Evolutionary conservation across 2,797 vertebrate species (phyloP).

Genomic region (Thalassophryne amazonica): DNA sequence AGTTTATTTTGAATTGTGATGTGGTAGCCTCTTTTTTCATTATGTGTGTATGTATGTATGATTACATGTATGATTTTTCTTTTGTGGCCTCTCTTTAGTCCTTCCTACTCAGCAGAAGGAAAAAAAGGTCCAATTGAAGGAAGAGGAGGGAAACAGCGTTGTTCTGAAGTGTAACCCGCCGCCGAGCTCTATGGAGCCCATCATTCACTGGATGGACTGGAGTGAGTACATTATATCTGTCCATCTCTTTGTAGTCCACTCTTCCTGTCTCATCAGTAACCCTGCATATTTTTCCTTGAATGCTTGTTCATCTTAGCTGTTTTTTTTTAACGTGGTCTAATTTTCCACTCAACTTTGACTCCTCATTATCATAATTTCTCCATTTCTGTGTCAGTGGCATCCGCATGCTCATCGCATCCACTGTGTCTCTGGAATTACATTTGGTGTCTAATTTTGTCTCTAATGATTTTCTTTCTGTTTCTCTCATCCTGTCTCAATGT

Average conservation of each 20-base stretch:
- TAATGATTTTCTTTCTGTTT: neutral
- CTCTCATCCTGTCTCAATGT: neutral
- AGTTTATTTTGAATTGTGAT: slow-evolving; percentile 3
- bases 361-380: neutral
- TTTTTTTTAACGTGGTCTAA: neutral
- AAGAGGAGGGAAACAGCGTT: slow-evolving; percentile 67
- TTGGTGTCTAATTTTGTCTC: neutral
- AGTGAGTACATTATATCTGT: slow-evolving; percentile 66
- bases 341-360: neutral
- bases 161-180: slow-evolving; percentile 77
- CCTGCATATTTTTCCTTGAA: neutral
- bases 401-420: neutral
- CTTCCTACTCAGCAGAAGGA: slow-evolving; percentile 75
- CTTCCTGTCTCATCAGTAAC: slow-evolving; percentile 19
- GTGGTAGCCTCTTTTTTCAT: slow-evolving; percentile 4
- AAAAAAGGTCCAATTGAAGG: slow-evolving; percentile 51
- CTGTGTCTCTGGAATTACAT: slow-evolving; percentile 10
- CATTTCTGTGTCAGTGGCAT: neutral
- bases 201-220: slow-evolving; percentile 83
- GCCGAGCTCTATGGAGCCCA: slow-evolving; percentile 72
- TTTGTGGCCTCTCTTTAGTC: slow-evolving; percentile 46
- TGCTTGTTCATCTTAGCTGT: neutral
- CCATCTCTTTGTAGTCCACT: slow-evolving; percentile 31
- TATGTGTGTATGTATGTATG: neutral
- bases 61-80: slow-evolving; percentile 8